Conservation (phyloP, 2,888 invertebrate species). For the Axea sp. region DNA sequence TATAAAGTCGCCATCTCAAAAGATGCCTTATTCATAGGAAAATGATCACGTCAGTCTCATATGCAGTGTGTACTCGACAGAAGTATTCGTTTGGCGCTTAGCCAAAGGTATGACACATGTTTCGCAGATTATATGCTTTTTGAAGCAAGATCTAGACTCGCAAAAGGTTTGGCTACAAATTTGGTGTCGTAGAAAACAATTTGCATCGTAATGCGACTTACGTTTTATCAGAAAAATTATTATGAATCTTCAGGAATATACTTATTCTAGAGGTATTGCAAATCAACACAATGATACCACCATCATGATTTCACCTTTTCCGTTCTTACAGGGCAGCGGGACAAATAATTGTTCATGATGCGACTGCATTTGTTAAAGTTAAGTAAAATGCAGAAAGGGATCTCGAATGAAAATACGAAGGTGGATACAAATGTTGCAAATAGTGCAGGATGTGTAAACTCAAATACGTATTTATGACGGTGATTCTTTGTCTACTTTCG, state of each 20-base stretch:
- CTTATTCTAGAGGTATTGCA: too few species aligned
- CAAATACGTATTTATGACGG: conserved; percentile 61
- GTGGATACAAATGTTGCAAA: conserved; percentile 56
- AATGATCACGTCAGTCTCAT: conserved; percentile 56
- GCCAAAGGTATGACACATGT: conserved; percentile 51
- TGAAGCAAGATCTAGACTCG: conserved; percentile 27
- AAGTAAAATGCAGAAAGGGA: conserved; percentile 30
- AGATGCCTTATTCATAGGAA: conserved; percentile 61
- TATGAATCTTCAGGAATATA: too few species aligned
- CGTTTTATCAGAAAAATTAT: background rate
- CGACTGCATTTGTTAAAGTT: conserved; percentile 35
- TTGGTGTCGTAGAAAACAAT: conserved; percentile 53
- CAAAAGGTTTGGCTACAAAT: conserved; percentile 41
- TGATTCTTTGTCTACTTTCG: conserved; percentile 46
- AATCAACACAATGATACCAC: too few species aligned
- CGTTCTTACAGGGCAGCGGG: too few species aligned
- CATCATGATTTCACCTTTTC: too few species aligned
- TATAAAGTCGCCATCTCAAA: conserved; percentile 56
- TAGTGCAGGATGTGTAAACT: conserved; percentile 53
- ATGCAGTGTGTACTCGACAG: conserved; percentile 45
- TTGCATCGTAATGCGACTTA: conserved; percentile 24
- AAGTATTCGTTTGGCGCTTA: conserved; percentile 49
- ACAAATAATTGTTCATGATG: conserved; percentile 27
- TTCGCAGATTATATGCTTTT: conserved; percentile 49
- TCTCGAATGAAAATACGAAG: conserved; percentile 39